These are phyloP conservation scores for Pristiophorus japonicus DNA, from an alignment of 2,113 vertebrate genomes.

Conservation along the genomic window DNA sequence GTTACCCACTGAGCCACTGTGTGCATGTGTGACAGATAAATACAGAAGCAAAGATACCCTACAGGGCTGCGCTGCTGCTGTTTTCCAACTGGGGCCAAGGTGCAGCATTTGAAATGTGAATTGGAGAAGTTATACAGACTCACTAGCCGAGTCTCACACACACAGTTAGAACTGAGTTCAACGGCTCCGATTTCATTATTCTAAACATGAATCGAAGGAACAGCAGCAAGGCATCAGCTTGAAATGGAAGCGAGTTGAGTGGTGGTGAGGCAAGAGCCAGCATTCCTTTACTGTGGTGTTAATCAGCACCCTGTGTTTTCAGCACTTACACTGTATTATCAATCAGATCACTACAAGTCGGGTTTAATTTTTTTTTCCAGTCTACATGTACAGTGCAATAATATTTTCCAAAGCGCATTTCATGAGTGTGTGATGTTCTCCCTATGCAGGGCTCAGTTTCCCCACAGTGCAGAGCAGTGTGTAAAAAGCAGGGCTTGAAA, in stretches of 20 bases:
- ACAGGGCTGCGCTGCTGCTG: not conserved
- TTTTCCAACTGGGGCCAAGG: not conserved
- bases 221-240: not conserved
- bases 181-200: not conserved
- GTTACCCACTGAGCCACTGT: too few species aligned
- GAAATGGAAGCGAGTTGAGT: not conserved
- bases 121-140: not conserved
- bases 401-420: not conserved
- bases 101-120: not conserved
- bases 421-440: not conserved
- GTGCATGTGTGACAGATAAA: not conserved
- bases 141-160: not conserved
- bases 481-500: not conserved
- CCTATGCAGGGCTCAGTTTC: not conserved
- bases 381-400: not conserved
- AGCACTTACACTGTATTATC: too few species aligned
- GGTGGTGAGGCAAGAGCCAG: not conserved
- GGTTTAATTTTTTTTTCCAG: not conserved
- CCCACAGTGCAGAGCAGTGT: not conserved
- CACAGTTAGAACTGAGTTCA: not conserved
- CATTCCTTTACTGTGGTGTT: not conserved
- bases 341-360: not conserved
- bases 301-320: not conserved
- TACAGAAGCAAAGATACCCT: not conserved
- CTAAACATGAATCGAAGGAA: not conserved